phyloP scores from a whole-genome alignment of 2,797 vertebrate genomes.

The Onychomys leucogaster region DNA sequence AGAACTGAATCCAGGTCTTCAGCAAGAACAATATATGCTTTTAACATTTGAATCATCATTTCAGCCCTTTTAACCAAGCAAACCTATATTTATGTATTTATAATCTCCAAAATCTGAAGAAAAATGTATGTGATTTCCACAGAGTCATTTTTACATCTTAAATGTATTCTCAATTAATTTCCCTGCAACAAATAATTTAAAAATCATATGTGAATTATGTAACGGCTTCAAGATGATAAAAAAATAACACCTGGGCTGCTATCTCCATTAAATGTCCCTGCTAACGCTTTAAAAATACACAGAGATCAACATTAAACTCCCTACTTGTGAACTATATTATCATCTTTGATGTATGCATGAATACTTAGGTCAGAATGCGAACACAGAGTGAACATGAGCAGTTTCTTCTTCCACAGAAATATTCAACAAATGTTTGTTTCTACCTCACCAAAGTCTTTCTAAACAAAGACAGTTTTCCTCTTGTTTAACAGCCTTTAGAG shows the following conservation, averaged over 20 bases:
- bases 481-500: not conserved
- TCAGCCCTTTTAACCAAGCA: not conserved
- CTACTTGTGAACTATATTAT: constrained; percentile 1
- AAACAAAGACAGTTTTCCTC: not conserved
- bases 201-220: constrained; percentile 55
- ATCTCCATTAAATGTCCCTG: not conserved
- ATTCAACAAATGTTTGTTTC: not conserved
- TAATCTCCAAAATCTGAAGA: constrained; percentile 15
- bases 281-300: not conserved
- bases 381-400: not conserved
- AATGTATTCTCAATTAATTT: constrained; percentile 70
- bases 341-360: not conserved
- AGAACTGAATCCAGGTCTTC: not conserved
- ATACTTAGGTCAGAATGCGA: not conserved
- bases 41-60: not conserved
- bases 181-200: constrained; percentile 73
- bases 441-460: not conserved
- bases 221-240: constrained; percentile 30
- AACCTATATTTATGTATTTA: constrained; percentile 49
- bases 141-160: constrained; percentile 38
- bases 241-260: constrained; percentile 40
- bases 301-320: constrained; percentile 19
- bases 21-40: not conserved
- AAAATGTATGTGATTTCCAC: constrained; percentile 50
- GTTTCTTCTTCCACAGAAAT: constrained; percentile 4